Base-by-base conservation (phyloP, 2,797 vertebrate genomes). In the Tolypeutes matacus region DNA sequence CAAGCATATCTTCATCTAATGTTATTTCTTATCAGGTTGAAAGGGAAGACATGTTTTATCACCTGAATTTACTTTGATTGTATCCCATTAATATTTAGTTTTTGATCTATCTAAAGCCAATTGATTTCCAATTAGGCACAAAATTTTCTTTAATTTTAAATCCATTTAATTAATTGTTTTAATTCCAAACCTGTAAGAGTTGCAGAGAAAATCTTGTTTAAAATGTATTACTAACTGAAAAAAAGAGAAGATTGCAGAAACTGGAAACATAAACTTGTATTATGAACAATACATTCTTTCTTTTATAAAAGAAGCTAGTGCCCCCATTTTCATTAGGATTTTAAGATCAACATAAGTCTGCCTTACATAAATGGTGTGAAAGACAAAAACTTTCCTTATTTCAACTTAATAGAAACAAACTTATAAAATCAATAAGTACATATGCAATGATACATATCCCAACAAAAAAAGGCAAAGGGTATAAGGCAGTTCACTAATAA, bases 101-200 rank as follows among this genome's bases (percentile, higher is more conserved):
- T 96, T 70, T 97, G 60, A 91, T 84, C 51, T 96, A 93, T 91
- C 72, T 56, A 82, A 95, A 92, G 42, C 18, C 21, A 95, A 87
- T 31, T 91, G 96, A 96, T 96, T 97, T 93, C 75, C 80, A 93
- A 78, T 95, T 95, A 95, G 94, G 90, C 91, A 86, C 27, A 94
- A 94, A 60, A 31, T 94, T 94, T 96, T 95, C 67, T 95, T 97
- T 93, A 73, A 94, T 95, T 95, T 96, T 94, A 94, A 96, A 82
- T 53, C 87, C 29, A 90, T 80, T 85, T 87, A 97, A 95, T 96
- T 96, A 94, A 94, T 95, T 96, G 84, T 92, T 96, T 95, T 94
- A 91, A 97, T 96, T 95, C n/a, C 34, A 96, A 96, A 46, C 25
- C 29, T 88, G 81, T 90, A 23, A 96, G 31, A 89, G 49, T 86